Evolutionary conservation across 1,140 invertebrate genomes (phyloP), one percentile per base, ranked within the genome.

Genomic region (Drosophila bocki): DNA sequence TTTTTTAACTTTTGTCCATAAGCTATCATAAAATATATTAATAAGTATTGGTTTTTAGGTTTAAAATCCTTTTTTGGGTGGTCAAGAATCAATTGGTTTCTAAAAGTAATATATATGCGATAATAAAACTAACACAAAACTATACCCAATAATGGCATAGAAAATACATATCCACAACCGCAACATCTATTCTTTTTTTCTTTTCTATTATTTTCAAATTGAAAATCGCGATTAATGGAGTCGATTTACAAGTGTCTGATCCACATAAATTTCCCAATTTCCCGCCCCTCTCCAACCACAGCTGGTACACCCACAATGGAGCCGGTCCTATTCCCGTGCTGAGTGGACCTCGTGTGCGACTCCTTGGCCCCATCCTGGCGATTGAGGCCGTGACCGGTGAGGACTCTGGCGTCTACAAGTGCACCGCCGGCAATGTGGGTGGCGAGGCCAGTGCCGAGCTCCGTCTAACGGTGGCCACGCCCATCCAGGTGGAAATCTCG

Each of bases 341-440:
- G 29, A 94, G 95, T 37, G 95, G 95, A 1, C 95, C 95, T 4
- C 93, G 95, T 51, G 95, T 95, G 12, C 93, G 95, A 41, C 93
- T 96, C 29, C 93, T 96, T 0, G 96, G 95, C 3, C 95, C 95
- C 3, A 95, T 96, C 15, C 92, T 96, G 44, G 95, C 96, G 3
- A 95, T 97, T 53, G 96, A 96, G 88, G 95, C 96, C 3, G 95
- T 96, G 13, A 95, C 95, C 3, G 92, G 94, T 8, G 95, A 96
- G 78, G 96, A 96, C 85, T 95, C 95, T 42, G 96, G 96, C 3
- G 93, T 95, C 42, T 96, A 96, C 92, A 94, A 95, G 47, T 96
- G 96, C 88, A 93, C 95, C 3, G 95, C 95, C 3, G 94, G 94
- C 15, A 97, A 96, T 92, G 94, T 95, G 51, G 95, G 95, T 5